Conservation (phyloP, 2,888 invertebrate species). For the Dioctria linearis region DNA sequence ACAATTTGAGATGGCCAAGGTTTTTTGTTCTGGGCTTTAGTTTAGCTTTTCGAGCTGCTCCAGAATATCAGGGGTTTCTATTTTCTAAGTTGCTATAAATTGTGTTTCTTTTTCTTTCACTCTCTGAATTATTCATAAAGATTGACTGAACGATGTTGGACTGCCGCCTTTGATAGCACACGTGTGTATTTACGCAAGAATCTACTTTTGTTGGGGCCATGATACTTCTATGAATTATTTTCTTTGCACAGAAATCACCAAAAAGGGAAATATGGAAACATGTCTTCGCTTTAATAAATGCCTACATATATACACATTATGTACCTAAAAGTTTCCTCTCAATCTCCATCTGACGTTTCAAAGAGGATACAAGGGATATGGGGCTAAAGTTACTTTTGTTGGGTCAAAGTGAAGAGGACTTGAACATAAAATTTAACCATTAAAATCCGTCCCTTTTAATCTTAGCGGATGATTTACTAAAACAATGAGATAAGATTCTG, state of each 20-base stretch:
- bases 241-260: neutral
- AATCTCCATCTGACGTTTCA: no score
- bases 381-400: neutral
- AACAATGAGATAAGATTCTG: conserved; percentile 38
- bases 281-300: neutral
- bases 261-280: neutral
- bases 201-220: neutral
- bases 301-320: neutral
- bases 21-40: conserved; percentile 16
- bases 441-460: conserved; percentile 56
- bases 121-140: conserved; percentile 22
- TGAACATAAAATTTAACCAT: conserved; percentile 52
- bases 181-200: neutral
- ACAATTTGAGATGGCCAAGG: neutral
- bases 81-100: conserved; percentile 10
- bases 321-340: neutral
- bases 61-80: conserved; percentile 6
- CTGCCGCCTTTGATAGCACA: neutral
- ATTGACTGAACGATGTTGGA: neutral
- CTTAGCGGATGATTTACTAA: conserved; percentile 54
- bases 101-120: neutral
- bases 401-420: conserved; percentile 15
- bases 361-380: neutral
- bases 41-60: neutral
- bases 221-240: neutral